Evolutionary conservation across 2,888 invertebrate species (phyloP), one percentile per base, ranked within the genome.

Genomic region (Drosophila cognata): DNA sequence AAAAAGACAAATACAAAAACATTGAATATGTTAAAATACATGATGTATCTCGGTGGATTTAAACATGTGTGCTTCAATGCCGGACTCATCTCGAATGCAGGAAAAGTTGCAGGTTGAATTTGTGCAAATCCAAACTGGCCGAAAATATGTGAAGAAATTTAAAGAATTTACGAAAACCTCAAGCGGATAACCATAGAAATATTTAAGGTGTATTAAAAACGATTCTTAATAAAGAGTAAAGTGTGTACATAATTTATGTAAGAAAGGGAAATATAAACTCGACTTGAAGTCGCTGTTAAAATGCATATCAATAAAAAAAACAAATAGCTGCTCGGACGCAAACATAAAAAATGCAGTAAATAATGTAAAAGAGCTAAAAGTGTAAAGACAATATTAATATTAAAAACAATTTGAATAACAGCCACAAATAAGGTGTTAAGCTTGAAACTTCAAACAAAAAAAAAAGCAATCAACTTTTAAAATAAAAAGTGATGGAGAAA

Each of bases 401-500:
- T 53, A 7, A 25, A 28, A 18, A 46, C 13, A 57, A 43, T 38
- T 25, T 46, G 18, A 8, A 36, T 29, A 63, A 21, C 7, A 38
- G 29, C 38, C 10, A 16, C 5, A 29, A 51, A 21, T 2, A 8
- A 43, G 5, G 21, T 2, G 38, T 21, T 31, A 31, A 5, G 36
- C 25, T 25, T 35, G 25, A 48, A 60, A 25, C 36, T 36, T 50
- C n/a, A 63, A 51, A 46, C 25, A 16, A 25, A 46, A 31, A 18
- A 28, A 33, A 38, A 16, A 46, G 8, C 46, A 46, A 46, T 46
- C 46, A 46, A 53, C 11, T 36, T 10, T 18, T 7, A n/a, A 43
- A 55, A 65, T 38, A 33, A 57, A 43, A 41, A 73, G 64, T 74
- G 18, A 91, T 91, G 91, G 91, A 91, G 69, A 87, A 88, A 55